Evolutionary conservation across 2,797 vertebrate species (phyloP), one percentile per base, ranked within the genome.

Genomic region (Rhinatrema bivittatum): DNA sequence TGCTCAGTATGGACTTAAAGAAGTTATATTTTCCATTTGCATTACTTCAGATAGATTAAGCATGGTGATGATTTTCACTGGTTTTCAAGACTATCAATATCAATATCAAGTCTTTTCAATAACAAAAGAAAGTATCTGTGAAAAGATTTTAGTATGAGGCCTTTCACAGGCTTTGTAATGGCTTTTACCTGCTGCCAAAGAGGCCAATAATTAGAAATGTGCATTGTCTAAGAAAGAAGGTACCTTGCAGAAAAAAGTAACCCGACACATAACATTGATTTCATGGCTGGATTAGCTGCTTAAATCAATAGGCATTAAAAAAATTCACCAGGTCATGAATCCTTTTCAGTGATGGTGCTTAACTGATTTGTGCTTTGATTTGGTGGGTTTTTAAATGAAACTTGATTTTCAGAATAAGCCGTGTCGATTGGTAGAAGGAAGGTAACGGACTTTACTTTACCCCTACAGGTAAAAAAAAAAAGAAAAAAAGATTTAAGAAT

Each of bases 371-470:
- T 25, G 49, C 47, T 74, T 41, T 69, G 60, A 61, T 79, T 82
- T 58, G 72, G 58, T 39, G 62, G 66, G 39, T 62, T 65, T 42
- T 81, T 76, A 36, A 55, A 68, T 57, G 54, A 79, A 37, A 39
- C 65, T 58, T 56, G 62, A 38, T 57, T 67, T 70, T 62, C 55
- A 32, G 62, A 25, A 24, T 48, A 38, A 5, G 65, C 36, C 43
- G 70, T 70, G 22, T 89, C 85, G 72, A 75, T 65, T 1, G 93
- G 93, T 41, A 97, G 75, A 41, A 94, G 85, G 64, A 99, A 99
- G 10, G 87, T 91, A 36, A 98, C 91, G 0, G 89, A 87, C 73
- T 97, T 98, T 52, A 88, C 81, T 68, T 93, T 98, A 49, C 76
- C 62, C 68, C 95, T 98, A 47, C 23, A 48, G n/a, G n/a, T n/a